Percentiles rank a stretch among this genome's conserved stretches.
Evolutionary conservation across 2,113 vertebrate species (phyloP).

Genomic region (Malurus elegans): DNA sequence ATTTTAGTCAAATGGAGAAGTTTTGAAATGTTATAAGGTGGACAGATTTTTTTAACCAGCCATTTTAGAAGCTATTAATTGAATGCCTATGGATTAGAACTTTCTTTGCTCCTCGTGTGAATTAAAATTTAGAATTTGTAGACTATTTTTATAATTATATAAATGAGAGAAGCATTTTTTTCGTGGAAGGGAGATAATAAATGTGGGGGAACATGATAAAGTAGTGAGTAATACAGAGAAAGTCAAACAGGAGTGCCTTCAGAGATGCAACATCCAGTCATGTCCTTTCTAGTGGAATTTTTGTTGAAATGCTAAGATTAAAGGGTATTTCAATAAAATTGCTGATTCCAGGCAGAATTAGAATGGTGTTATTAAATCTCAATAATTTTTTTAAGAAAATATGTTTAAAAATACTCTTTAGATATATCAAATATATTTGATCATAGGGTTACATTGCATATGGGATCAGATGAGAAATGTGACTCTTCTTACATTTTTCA

Average conservation of each 20-base stretch:
- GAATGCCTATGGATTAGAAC: background rate
- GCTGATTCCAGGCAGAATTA: background rate
- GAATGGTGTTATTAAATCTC: background rate
- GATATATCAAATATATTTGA: background rate
- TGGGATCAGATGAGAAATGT: background rate
- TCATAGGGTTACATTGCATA: background rate
- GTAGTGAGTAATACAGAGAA: background rate
- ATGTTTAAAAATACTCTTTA: background rate
- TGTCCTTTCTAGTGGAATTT: background rate
- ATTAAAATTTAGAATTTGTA: background rate
- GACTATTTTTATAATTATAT: background rate
- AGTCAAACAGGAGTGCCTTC: background rate
- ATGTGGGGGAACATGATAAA: background rate
- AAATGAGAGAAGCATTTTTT: background rate
- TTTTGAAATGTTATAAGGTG: background rate
- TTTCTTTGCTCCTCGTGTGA: background rate
- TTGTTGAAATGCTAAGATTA: background rate
- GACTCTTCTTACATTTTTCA: background rate
- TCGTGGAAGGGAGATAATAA: background rate
- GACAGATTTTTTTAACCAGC: background rate
- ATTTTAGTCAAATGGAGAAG: background rate
- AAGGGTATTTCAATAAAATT: background rate
- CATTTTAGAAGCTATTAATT: background rate
- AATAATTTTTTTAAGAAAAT: background rate
- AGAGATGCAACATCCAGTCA: background rate